These are phyloP conservation scores for Apostichopus leukothele DNA, from an alignment of 53 echinoderm and acorn worm genomes.

Conservation along the genomic window DNA sequence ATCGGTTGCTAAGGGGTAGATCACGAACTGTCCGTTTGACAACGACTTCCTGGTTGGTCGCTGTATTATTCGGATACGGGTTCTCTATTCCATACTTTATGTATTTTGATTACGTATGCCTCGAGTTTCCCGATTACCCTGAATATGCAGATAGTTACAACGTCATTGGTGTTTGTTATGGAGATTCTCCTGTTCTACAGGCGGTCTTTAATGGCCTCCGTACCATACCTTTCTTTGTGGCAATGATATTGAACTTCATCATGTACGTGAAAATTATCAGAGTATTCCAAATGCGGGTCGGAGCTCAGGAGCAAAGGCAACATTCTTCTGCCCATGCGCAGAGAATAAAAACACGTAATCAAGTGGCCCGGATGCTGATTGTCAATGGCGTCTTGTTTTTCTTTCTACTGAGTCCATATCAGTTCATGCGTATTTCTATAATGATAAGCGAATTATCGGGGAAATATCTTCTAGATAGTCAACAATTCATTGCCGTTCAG, in stretches of 20 bases:
- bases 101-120: conserved; percentile 48
- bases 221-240: conserved; percentile 75
- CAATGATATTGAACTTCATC: conserved; percentile 57
- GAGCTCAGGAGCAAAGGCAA: conserved; percentile 42
- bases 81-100: conserved; percentile 66
- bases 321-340: conserved; percentile 42
- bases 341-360: conserved; percentile 71
- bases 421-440: conserved; percentile 58
- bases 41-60: conserved; percentile 57
- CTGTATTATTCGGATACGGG: conserved; percentile 48
- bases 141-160: conserved; percentile 54
- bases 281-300: conserved; percentile 51
- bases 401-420: conserved; percentile 72
- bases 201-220: conserved; percentile 60
- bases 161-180: conserved; percentile 45
- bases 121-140: conserved; percentile 65
- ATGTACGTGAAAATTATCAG: conserved; percentile 69
- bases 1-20: conserved; percentile 61
- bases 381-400: conserved; percentile 82
- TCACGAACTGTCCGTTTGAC: conserved; percentile 56
- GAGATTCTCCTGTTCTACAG: conserved; percentile 22
- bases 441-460: conserved; percentile 58
- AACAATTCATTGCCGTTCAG: conserved; percentile 32
- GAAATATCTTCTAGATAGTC: conserved; percentile 20
- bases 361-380: conserved; percentile 81